Evolutionary conservation across 1,140 invertebrate genomes (phyloP), one percentile per base, ranked within the genome.

Genomic region (Drosophila guanche): DNA sequence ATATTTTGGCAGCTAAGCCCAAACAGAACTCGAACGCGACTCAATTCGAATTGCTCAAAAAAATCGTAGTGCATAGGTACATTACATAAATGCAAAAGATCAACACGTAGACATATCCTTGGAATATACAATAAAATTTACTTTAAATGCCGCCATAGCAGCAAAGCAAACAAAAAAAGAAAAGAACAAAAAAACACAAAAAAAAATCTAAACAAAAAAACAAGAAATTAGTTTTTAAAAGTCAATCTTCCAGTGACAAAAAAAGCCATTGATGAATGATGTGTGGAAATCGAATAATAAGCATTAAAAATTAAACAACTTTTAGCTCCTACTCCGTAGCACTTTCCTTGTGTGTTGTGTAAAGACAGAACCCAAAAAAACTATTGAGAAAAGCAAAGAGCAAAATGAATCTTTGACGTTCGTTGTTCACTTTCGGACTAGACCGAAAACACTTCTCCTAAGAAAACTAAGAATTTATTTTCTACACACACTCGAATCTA

Each of bases 91-190:
- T 37, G 33, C 33, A 80, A 73, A 77, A 88, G 75, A 88, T 88
- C 83, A 88, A 90, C 84, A 90, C 89, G 84, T 90, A 90, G 80
- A 90, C 89, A 90, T 90, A 90, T 90, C 89, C 89, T 90, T 85
- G 84, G 71, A 86, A 90, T 89, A 89, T 89, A 89, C 86, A 90
- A 90, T 90, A 90, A 90, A 88, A 81, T 83, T 88, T 88, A 88
- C 83, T 88, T 88, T 88, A 88, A 73, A 83, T 88, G 83, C 81
- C 59, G 77, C 68, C 74, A 76, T 83, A 79, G 77, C 76, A 76
- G 77, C 83, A 69, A 70, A 62, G 59, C 66, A 50, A 71, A 52
- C 58, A 60, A 43, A 45, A 51, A 61, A 46, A 66, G 29, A 54
- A 45, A 47, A 66, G 63, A 23, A 67, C 54, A 65, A 55, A 47